These are phyloP conservation scores for Phalacrocorax pelagicus DNA, from an alignment of 2,113 vertebrate species.

Conservation along the genomic window DNA sequence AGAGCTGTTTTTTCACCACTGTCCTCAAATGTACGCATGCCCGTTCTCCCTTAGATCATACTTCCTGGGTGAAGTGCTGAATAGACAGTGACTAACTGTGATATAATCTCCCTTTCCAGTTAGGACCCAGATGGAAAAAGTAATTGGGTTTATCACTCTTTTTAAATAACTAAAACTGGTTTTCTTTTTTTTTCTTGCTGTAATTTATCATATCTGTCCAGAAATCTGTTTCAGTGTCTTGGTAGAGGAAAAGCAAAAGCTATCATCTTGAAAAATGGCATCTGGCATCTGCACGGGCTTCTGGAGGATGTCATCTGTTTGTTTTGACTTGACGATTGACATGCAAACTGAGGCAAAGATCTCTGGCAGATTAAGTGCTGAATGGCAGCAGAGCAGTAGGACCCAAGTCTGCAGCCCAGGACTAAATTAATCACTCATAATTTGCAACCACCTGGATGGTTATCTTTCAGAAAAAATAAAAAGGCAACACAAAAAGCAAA, in stretches of 20 bases:
- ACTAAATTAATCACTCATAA: not conserved
- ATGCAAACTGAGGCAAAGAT: not conserved
- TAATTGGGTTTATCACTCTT: not conserved
- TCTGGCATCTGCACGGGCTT: not conserved
- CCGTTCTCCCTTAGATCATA: not conserved
- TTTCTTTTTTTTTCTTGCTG: not conserved
- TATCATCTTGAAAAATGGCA: not conserved
- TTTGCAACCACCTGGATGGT: not conserved
- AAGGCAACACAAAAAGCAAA: not conserved
- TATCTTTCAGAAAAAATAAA: not conserved
- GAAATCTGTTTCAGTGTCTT: not conserved
- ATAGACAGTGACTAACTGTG: not conserved
- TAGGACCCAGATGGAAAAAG: not conserved
- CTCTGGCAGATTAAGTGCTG: not conserved
- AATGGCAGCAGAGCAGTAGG: not conserved
- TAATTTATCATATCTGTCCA: not conserved
- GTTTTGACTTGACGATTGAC: not conserved
- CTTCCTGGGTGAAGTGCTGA: constrained; percentile 26
- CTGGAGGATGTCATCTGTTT: not conserved
- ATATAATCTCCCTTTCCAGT: not conserved
- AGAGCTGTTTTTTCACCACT: not conserved
- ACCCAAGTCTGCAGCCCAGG: not conserved
- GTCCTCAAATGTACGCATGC: fast-evolving
- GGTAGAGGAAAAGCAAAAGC: not conserved
- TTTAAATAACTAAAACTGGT: not conserved